Percentiles rank a stretch among this genome's conserved stretches.
These are phyloP conservation scores for Drosophila elegans DNA, from an alignment of 1,140 invertebrate genomes.

Conservation along the genomic window DNA sequence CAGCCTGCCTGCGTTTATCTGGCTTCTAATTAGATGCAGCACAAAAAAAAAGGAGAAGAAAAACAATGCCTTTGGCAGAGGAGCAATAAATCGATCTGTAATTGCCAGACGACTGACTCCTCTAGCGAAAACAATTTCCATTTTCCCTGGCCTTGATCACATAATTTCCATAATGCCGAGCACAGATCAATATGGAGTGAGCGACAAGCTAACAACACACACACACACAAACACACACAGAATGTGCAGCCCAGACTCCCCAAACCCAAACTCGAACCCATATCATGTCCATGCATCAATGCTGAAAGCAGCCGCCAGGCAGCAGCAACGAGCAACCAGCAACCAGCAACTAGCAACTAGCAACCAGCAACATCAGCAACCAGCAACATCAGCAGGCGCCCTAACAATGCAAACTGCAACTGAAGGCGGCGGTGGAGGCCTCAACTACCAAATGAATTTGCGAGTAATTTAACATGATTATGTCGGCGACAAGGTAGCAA, in stretches of 20 bases:
- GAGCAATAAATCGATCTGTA: slow-evolving; percentile 78
- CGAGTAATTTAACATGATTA: slow-evolving; percentile 84
- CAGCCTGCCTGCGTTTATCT: slow-evolving; percentile 42
- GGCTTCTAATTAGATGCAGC: slow-evolving; percentile 52
- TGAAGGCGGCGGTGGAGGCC: slow-evolving; percentile 54
- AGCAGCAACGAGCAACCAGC: slow-evolving; percentile 27
- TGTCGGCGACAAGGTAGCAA: slow-evolving; percentile 81
- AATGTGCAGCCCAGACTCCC: neutral
- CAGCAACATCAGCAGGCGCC: slow-evolving; percentile 41
- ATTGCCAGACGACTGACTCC: slow-evolving; percentile 66
- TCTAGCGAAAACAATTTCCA: slow-evolving; percentile 74
- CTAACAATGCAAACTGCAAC: slow-evolving; percentile 75
- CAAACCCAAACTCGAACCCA: slow-evolving; percentile 2
- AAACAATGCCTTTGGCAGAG: slow-evolving; percentile 38
- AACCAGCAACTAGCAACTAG: slow-evolving; percentile 10
- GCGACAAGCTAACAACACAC: slow-evolving; percentile 70
- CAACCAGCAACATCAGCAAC: slow-evolving; percentile 19
- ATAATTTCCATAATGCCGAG: slow-evolving; percentile 81
- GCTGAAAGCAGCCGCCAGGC: slow-evolving; percentile 69
- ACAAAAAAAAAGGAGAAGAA: slow-evolving; percentile 3
- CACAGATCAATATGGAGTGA: slow-evolving; percentile 80
- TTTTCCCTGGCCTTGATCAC: slow-evolving; percentile 83
- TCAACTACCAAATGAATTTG: slow-evolving; percentile 81
- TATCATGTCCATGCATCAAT: slow-evolving; percentile 78
- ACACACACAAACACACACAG: slow-evolving; percentile 7